Evolutionary conservation across 2,797 vertebrate genomes (phyloP).

Genomic region (Odontamblyopus rebecca): DNA sequence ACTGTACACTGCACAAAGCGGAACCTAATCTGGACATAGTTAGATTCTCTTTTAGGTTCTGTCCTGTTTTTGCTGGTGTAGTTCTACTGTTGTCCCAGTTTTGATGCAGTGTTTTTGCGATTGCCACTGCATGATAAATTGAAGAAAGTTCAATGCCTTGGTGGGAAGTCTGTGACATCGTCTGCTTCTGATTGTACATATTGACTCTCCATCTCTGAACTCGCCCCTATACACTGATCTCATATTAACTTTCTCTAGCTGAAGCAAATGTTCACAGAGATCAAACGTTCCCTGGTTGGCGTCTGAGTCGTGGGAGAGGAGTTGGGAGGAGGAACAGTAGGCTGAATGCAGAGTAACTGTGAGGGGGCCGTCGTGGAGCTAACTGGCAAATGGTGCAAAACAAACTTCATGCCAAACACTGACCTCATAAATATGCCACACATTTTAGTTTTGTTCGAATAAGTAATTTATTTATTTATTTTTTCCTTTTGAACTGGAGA

Average conservation of each 20-base stretch:
- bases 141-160: background rate
- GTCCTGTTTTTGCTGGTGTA: background rate
- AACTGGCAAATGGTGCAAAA: constrained; percentile 63
- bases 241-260: constrained; percentile 36
- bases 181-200: too few species aligned
- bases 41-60: background rate
- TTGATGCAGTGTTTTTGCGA: too few species aligned
- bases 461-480: constrained; percentile 8
- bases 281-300: constrained; percentile 30
- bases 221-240: constrained; percentile 16
- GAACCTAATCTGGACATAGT: too few species aligned
- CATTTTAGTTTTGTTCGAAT: constrained; percentile 43
- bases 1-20: background rate
- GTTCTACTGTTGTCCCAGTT: background rate
- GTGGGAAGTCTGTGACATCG: too few species aligned
- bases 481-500: constrained; percentile 26
- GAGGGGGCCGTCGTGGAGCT: constrained; percentile 62
- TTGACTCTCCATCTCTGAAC: background rate
- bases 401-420: constrained; percentile 59
- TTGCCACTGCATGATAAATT: background rate
- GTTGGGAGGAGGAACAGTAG: constrained; percentile 46
- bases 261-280: constrained; percentile 32
- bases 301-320: constrained; percentile 52
- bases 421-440: constrained; percentile 57
- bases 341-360: constrained; percentile 49